phyloP scores from a whole-genome alignment of 2,888 invertebrate genomes.

The Meiosimyza platycephala region DNA sequence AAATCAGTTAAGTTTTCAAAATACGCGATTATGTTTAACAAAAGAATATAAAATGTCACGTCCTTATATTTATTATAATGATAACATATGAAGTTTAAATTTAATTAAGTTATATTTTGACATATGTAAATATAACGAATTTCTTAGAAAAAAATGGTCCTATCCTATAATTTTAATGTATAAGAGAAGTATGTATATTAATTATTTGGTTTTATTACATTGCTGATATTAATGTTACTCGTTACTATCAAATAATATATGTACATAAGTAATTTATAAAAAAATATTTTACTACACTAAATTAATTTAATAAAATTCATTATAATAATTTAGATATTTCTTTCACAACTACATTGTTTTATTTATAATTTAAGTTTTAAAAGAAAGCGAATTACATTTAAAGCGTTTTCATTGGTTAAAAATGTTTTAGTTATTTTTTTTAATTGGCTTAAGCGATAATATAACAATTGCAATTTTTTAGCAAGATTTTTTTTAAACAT shows the following conservation, averaged over 20 bases:
- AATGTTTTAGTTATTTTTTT: not conserved
- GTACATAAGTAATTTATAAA: constrained; percentile 8
- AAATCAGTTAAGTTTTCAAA: too few relatives aligned
- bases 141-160: constrained; percentile 4
- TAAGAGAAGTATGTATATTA: too few relatives aligned
- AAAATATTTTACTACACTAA: constrained; percentile 21
- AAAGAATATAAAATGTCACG: too few relatives aligned
- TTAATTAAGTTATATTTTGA: too few relatives aligned
- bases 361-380: constrained; percentile 37
- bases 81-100: not conserved
- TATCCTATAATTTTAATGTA: constrained; percentile 11
- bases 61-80: too few relatives aligned
- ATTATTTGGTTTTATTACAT: too few relatives aligned
- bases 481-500: constrained; percentile 14
- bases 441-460: not conserved
- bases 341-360: constrained; percentile 20
- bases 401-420: constrained; percentile 41
- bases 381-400: constrained; percentile 39
- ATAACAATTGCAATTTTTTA: constrained; percentile 15
- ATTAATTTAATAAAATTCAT: not conserved
- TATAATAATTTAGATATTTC: constrained; percentile 8
- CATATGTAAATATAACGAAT: not conserved
- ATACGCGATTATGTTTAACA: too few relatives aligned
- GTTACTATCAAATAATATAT: not conserved
- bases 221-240: not conserved